Percentiles rank a stretch among this genome's conserved stretches.
Conservation (phyloP, 2,113 vertebrate genomes). For the Heloderma charlesbogerti region DNA sequence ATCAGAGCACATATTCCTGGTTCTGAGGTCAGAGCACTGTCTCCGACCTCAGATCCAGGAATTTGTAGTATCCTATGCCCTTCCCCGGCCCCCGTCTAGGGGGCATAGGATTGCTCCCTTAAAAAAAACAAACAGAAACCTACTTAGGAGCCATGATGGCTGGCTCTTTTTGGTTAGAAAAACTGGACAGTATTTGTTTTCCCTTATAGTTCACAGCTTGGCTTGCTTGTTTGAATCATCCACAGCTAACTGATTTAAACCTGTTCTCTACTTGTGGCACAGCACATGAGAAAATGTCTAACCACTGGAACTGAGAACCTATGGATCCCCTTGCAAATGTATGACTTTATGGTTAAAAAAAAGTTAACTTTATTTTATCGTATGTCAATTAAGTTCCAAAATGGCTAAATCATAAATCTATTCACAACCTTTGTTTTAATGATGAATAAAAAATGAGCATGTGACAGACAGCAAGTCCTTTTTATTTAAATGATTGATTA, state of each 20-base stretch:
- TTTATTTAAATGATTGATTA: conserved; percentile 55
- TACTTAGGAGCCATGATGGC: not conserved
- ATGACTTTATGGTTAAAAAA: not conserved
- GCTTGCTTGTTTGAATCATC: not conserved
- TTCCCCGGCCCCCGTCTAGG: too few species aligned
- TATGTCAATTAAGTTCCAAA: not conserved
- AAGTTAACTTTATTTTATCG: not conserved
- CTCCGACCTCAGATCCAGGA: too few species aligned
- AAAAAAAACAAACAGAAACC: not conserved
- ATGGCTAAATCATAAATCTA: conserved; percentile 12
- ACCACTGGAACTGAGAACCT: not conserved
- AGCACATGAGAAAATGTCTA: not conserved
- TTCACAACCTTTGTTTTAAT: conserved; percentile 24
- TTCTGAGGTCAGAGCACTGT: too few species aligned
- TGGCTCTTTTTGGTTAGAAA: not conserved
- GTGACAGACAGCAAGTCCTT: not conserved
- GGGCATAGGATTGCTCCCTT: too few species aligned
- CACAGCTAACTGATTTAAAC: not conserved
- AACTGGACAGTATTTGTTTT: not conserved
- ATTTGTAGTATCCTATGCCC: too few species aligned
- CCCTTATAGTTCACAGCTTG: not conserved
- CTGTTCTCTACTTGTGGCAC: not conserved
- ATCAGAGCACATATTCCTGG: too few species aligned
- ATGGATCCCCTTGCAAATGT: not conserved
- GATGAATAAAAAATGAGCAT: conserved; percentile 13